These are phyloP conservation scores for Dendrolimus houi DNA, from an alignment of 2,888 invertebrate species.

Conservation along the genomic window DNA sequence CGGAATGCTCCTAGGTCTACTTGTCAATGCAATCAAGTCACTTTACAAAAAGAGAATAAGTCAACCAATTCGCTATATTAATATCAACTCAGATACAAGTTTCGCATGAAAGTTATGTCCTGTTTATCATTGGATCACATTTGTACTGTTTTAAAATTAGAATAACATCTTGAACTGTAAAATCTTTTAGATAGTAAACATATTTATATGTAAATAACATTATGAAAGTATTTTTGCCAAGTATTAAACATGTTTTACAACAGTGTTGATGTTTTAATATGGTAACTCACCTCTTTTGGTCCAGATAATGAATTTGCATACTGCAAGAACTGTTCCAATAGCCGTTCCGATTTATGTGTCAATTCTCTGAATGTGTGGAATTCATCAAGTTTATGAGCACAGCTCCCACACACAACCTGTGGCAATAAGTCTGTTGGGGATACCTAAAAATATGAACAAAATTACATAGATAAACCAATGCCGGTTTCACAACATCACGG, in stretches of 20 bases:
- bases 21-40: constrained; percentile 48
- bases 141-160: constrained; percentile 10
- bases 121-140: constrained; percentile 7
- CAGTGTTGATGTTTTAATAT: not conserved
- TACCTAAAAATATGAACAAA: constrained; percentile 74
- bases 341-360: constrained; percentile 84
- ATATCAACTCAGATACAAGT: constrained; percentile 47
- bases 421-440: constrained; percentile 86
- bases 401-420: constrained; percentile 85
- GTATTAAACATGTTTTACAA: constrained; percentile 2
- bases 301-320: constrained; percentile 82
- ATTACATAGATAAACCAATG: constrained; percentile 22
- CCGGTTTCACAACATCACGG: constrained; percentile 37
- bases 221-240: constrained; percentile 7
- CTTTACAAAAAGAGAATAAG: constrained; percentile 48
- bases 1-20: constrained; percentile 55
- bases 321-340: constrained; percentile 85
- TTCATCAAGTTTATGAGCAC: constrained; percentile 84
- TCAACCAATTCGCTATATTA: constrained; percentile 56
- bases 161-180: constrained; percentile 9
- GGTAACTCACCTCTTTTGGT: constrained; percentile 77
- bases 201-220: constrained; percentile 23
- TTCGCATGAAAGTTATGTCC: constrained; percentile 37
- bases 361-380: constrained; percentile 86
- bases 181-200: constrained; percentile 18